Conservation (phyloP, 1,140 invertebrate genomes). For the Drosophila busckii region DNA sequence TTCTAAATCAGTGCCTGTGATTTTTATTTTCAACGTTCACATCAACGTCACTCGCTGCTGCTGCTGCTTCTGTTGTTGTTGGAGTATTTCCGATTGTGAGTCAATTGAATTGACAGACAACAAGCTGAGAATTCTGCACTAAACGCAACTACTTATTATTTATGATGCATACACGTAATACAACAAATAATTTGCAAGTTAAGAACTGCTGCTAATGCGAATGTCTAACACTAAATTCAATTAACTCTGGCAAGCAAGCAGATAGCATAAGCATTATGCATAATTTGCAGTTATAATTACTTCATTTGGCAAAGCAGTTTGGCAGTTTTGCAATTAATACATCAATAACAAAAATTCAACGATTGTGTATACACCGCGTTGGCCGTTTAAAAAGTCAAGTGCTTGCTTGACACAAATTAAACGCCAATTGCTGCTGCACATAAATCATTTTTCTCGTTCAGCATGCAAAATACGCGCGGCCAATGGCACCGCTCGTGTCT, state of each 20-base stretch:
- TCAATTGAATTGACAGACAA: conserved; percentile 71
- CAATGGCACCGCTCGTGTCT: no score
- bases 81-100: conserved; percentile 66
- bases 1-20: no score
- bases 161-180: no score
- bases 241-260: no score
- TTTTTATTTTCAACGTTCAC: conserved; percentile 8
- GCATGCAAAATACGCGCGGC: conserved; percentile 8
- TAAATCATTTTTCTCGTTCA: conserved; percentile 26
- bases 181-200: no score
- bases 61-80: conserved; percentile 2
- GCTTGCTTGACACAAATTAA: conserved; percentile 62
- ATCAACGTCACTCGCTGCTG: conserved; percentile 6
- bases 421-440: conserved; percentile 45
- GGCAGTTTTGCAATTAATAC: conserved; percentile 56
- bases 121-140: not conserved
- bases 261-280: conserved; percentile 24
- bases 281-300: conserved; percentile 45
- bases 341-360: conserved; percentile 26
- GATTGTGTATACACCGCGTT: conserved; percentile 32
- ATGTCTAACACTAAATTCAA: no score
- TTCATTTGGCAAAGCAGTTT: conserved; percentile 33
- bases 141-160: no score
- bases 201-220: no score
- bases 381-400: conserved; percentile 31